Evolutionary conservation across 2,888 invertebrate species (phyloP).

Genomic region (Leistus spinibarbis): DNA sequence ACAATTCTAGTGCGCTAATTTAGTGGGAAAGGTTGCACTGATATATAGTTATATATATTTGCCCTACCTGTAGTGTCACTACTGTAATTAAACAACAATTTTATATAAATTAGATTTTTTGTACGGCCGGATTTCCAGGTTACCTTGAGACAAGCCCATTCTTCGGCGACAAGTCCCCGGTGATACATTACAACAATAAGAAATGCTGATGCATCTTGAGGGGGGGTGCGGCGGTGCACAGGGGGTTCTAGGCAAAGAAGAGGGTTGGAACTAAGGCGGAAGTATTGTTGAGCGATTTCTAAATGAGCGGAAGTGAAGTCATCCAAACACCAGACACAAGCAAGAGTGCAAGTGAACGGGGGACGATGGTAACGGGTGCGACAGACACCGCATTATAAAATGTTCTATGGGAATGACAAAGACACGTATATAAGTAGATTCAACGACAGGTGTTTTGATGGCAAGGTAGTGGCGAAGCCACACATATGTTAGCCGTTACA

Average conservation of each 20-base stretch:
- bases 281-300: conserved; percentile 36
- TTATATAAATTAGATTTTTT: background rate
- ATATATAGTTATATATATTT: no score
- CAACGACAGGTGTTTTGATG: conserved; percentile 25
- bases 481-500: conserved; percentile 13
- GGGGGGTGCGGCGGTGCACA: background rate
- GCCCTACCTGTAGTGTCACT: no score
- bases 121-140: background rate
- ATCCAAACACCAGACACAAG: conserved; percentile 33
- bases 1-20: no score
- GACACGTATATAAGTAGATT: background rate
- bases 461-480: background rate
- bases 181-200: background rate
- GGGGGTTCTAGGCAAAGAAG: background rate
- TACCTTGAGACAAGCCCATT: background rate
- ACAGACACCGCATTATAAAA: conserved; percentile 1
- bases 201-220: background rate
- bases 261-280: conserved; percentile 13
- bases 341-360: no score
- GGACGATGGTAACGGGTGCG: conserved; percentile 14
- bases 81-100: no score
- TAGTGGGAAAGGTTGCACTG: no score
- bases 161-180: background rate
- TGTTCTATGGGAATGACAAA: background rate
- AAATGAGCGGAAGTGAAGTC: conserved; percentile 38